These are phyloP conservation scores for Abrostola tripartita DNA, from an alignment of 2,888 invertebrate genomes.

Conservation along the genomic window DNA sequence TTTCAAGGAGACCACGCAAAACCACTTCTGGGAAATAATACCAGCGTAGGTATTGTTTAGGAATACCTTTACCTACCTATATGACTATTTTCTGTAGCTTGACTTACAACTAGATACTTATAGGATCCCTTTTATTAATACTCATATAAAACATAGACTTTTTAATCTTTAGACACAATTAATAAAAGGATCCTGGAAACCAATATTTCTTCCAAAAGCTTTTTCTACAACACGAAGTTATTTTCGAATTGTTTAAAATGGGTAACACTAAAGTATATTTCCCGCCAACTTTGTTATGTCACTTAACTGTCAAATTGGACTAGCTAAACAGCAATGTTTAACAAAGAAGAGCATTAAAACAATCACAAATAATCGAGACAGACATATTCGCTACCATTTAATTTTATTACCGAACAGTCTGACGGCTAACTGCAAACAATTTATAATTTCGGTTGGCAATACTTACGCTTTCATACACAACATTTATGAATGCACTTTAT, in stretches of 20 bases:
- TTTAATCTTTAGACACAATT: too few species aligned
- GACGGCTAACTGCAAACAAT: conserved; percentile 44
- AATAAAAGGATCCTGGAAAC: too few species aligned
- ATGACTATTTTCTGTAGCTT: too few species aligned
- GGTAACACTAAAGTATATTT: conserved; percentile 25
- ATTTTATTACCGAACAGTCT: conserved; percentile 50
- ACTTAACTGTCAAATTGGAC: conserved; percentile 31
- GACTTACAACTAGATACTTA: too few species aligned
- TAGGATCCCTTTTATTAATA: too few species aligned
- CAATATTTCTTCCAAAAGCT: too few species aligned
- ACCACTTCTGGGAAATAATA: not conserved
- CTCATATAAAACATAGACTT: too few species aligned
- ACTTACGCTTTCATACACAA: conserved; percentile 33
- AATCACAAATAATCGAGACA: conserved; percentile 48
- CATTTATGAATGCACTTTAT: conserved; percentile 36
- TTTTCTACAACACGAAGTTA: too few species aligned
- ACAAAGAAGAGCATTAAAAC: conserved; percentile 46
- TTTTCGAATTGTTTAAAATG: too few species aligned
- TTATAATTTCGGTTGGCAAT: conserved; percentile 43
- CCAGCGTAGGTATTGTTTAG: not conserved
- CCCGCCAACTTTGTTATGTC: conserved; percentile 21
- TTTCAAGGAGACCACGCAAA: conserved; percentile 12
- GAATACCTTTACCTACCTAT: not conserved
- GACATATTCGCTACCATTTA: conserved; percentile 52
- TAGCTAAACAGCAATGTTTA: conserved; percentile 17